Evolutionary conservation across 2,797 vertebrate species (phyloP).

Genomic region (Antennarius maculatus): DNA sequence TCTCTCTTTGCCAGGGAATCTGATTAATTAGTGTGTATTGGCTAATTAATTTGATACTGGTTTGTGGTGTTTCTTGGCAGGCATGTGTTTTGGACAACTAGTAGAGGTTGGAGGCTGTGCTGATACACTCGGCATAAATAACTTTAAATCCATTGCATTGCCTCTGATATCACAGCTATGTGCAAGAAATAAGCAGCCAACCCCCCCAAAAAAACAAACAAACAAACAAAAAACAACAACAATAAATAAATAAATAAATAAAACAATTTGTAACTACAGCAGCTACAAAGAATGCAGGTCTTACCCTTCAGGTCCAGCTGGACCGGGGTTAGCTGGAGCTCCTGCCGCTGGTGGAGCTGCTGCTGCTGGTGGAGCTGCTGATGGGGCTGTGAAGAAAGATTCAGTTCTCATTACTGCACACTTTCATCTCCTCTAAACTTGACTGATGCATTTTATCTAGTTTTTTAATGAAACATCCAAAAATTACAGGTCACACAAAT

Average conservation of each 20-base stretch:
- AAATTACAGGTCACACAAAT: too few relatives aligned
- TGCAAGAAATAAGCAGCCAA: background rate
- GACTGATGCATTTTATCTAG: background rate
- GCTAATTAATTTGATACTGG: slow-evolving; percentile 61
- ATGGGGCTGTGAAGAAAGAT: background rate
- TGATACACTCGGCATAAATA: slow-evolving; percentile 6
- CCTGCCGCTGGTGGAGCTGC: accelerated
- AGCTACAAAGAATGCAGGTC: background rate
- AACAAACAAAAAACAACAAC: background rate
- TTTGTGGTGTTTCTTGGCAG: slow-evolving; percentile 47
- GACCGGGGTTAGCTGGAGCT: slow-evolving; percentile 39
- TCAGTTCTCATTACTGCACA: background rate
- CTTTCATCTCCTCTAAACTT: background rate
- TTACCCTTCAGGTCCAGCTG: slow-evolving; percentile 70
- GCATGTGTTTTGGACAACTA: slow-evolving; percentile 4
- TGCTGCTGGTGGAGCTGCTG: background rate
- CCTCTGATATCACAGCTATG: background rate
- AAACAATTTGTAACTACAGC: background rate
- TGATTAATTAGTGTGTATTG: slow-evolving; percentile 59
- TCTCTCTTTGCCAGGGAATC: slow-evolving; percentile 37
- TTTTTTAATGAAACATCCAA: background rate
- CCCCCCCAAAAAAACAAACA: background rate
- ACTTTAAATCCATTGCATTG: background rate
- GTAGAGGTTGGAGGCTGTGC: slow-evolving; percentile 1
- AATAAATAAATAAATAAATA: background rate